These are phyloP conservation scores for Eumacrocentrus americanus DNA, from an alignment of 2,888 invertebrate genomes.

Conservation along the genomic window DNA sequence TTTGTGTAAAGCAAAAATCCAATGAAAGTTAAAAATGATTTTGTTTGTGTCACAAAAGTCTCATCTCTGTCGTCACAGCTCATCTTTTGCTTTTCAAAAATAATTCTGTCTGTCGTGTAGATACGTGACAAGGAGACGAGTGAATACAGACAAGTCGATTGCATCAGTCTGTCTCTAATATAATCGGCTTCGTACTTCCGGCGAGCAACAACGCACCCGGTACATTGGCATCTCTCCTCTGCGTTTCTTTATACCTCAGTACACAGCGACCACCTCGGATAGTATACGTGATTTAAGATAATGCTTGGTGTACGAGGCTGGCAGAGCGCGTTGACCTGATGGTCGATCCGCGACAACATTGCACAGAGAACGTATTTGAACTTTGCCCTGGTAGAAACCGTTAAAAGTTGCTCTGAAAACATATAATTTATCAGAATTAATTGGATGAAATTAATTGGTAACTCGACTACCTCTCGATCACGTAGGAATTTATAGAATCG, in stretches of 20 bases:
- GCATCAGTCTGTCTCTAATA: slow-evolving; percentile 10
- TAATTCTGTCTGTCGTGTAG: background rate
- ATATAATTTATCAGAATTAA: too few relatives aligned
- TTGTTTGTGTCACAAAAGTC: too few relatives aligned
- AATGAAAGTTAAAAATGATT: too few relatives aligned
- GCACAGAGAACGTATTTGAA: background rate
- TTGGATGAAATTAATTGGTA: too few relatives aligned
- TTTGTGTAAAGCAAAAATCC: too few relatives aligned
- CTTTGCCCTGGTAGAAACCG: slow-evolving; percentile 1
- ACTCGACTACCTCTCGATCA: too few relatives aligned
- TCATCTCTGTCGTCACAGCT: too few relatives aligned
- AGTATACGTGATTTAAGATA: slow-evolving; percentile 40
- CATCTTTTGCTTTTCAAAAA: too few relatives aligned
- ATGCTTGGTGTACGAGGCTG: slow-evolving; percentile 36
- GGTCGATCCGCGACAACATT: slow-evolving; percentile 34
- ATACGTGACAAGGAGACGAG: background rate
- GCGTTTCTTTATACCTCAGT: background rate
- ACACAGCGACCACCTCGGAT: background rate
- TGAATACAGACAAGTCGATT: slow-evolving; percentile 3
- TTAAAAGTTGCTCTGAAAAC: too few relatives aligned
- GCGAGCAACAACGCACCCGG: slow-evolving; percentile 18
- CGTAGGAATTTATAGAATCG: too few relatives aligned
- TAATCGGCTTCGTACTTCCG: slow-evolving; percentile 22
- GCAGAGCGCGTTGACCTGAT: slow-evolving; percentile 48
- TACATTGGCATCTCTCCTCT: background rate